Percentiles rank a stretch among this genome's conserved stretches.
Evolutionary conservation across 92 coral and sea anemone genomes (phyloP).

Genomic region (Diadumene lineata): DNA sequence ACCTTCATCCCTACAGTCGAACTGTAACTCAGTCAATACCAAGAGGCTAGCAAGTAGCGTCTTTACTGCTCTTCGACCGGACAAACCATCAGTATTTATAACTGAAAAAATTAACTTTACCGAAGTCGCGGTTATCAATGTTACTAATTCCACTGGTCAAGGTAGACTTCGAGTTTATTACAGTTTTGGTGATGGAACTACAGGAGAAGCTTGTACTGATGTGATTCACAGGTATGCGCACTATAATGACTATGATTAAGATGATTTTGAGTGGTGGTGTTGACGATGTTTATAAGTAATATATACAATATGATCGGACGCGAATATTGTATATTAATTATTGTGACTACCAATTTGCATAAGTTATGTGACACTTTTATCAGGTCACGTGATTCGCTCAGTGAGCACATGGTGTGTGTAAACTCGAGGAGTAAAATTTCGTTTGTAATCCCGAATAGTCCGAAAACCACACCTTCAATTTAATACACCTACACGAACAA

Average conservation of each 20-base stretch:
- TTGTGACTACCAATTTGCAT: too few species aligned
- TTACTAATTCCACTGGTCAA: not conserved
- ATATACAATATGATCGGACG: too few species aligned
- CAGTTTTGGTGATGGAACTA: conserved; percentile 16
- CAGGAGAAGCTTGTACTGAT: conserved; percentile 3
- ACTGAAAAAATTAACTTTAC: conserved; percentile 13
- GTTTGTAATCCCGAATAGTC: too few species aligned
- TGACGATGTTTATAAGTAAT: not conserved
- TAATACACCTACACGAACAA: too few species aligned
- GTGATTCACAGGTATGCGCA: conserved; percentile 15
- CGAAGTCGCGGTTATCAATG: not conserved
- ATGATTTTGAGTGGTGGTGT: not conserved
- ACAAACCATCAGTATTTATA: not conserved
- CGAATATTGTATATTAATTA: too few species aligned
- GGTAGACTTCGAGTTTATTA: not conserved
- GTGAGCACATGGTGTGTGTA: too few species aligned
- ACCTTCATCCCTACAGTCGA: not conserved
- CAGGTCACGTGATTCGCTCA: too few species aligned
- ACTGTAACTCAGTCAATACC: conserved; percentile 9
- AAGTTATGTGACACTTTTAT: too few species aligned
- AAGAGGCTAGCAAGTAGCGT: not conserved
- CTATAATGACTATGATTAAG: not conserved
- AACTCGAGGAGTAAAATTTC: too few species aligned
- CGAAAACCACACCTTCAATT: too few species aligned
- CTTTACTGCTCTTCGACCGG: not conserved